Conservation (phyloP, 2,113 vertebrate genomes). For the Sminthopsis crassicaudata region DNA sequence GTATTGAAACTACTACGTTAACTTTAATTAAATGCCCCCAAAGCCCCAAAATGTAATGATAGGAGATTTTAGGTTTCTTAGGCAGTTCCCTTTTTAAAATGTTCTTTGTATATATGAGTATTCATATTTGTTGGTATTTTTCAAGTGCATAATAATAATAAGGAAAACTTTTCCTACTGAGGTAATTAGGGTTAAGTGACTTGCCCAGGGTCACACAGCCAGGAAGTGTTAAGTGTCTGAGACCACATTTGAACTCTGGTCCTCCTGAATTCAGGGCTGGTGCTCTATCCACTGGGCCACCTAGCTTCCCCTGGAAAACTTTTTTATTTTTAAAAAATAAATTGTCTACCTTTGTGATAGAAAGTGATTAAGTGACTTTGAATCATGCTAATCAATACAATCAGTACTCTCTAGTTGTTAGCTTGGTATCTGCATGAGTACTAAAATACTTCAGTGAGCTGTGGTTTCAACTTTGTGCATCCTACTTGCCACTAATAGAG, state of each 20-base stretch:
- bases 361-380: not conserved
- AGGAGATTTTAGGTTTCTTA: not conserved
- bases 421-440: not conserved
- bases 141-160: not conserved
- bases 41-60: not conserved
- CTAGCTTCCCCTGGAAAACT: too few species aligned
- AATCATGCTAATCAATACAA: not conserved
- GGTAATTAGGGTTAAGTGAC: too few species aligned
- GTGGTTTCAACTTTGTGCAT: not conserved
- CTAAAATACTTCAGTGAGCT: not conserved
- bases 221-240: too few species aligned
- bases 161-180: not conserved
- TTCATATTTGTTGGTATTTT: not conserved
- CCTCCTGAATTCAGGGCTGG: too few species aligned
- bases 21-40: not conserved
- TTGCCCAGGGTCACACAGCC: too few species aligned
- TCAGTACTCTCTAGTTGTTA: not conserved
- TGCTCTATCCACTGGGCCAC: too few species aligned
- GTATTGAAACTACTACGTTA: not conserved
- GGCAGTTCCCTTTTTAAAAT: not conserved
- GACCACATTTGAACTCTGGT: too few species aligned
- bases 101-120: not conserved
- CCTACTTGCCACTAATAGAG: not conserved
- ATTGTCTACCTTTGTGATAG: not conserved
- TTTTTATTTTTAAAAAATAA: not conserved